Percentiles rank a stretch among this genome's conserved stretches.
These are phyloP conservation scores for Leptopilina myrica DNA, from an alignment of 2,888 invertebrate species.

Conservation along the genomic window DNA sequence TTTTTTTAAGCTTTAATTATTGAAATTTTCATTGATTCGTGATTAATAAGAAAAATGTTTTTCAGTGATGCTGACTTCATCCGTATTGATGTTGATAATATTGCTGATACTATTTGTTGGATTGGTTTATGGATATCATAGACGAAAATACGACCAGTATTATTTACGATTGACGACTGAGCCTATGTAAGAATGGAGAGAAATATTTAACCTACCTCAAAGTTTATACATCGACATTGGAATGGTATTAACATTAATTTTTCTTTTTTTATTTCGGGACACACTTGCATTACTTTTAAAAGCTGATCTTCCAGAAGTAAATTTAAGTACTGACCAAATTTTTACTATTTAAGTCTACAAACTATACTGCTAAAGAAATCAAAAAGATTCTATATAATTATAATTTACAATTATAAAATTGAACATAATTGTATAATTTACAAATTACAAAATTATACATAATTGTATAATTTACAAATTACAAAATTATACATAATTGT, in stretches of 20 bases:
- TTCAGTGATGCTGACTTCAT: constrained; percentile 69
- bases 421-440: no score
- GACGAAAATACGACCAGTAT: constrained; percentile 70
- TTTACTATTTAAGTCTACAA: not conserved
- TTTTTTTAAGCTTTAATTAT: no score
- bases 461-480: no score
- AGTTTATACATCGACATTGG: constrained; percentile 35
- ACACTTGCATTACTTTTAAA: not conserved
- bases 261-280: not conserved
- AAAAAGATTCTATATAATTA: no score
- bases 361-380: no score
- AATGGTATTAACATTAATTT: constrained; percentile 13
- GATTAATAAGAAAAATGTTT: constrained; percentile 47
- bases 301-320: not conserved
- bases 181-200: constrained; percentile 59
- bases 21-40: constrained; percentile 20
- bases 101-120: constrained; percentile 66
- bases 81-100: constrained; percentile 67
- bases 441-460: no score
- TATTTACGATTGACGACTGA: constrained; percentile 70
- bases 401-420: no score
- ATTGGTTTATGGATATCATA: constrained; percentile 70
- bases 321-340: not conserved
- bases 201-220: constrained; percentile 13
- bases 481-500: no score